These are phyloP conservation scores for Drosophila greeni DNA, from an alignment of 2,888 invertebrate species.

Conservation along the genomic window DNA sequence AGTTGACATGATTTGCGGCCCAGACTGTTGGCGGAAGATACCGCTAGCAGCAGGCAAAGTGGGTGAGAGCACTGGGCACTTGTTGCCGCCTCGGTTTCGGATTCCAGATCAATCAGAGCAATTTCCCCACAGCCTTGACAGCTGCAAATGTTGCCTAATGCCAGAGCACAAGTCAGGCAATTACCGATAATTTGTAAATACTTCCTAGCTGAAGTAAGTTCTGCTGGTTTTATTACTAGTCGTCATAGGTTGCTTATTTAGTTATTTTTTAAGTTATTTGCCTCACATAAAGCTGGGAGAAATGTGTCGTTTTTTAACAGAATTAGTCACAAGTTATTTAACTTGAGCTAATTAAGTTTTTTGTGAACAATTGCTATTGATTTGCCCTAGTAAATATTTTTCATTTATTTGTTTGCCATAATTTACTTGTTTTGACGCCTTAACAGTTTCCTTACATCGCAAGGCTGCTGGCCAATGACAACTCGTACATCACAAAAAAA, in stretches of 20 bases:
- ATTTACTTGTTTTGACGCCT: background rate
- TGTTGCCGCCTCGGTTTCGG: conserved; percentile 1
- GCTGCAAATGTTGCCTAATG: conserved; percentile 15
- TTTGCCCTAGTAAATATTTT: background rate
- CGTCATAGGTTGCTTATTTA: background rate
- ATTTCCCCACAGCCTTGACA: conserved; percentile 12
- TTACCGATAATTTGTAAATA: conserved; percentile 1
- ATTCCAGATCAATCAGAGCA: conserved; percentile 16
- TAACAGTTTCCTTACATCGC: background rate
- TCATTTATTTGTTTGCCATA: background rate
- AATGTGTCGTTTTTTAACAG: background rate
- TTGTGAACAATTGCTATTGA: background rate
- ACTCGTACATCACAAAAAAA: background rate
- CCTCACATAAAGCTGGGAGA: background rate
- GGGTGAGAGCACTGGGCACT: conserved; percentile 12
- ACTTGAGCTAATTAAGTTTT: background rate
- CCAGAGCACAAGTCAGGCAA: background rate
- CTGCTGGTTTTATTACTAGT: background rate
- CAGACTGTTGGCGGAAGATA: conserved; percentile 25
- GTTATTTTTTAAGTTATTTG: background rate
- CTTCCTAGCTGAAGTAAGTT: background rate
- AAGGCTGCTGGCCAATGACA: conserved; percentile 4
- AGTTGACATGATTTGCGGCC: conserved; percentile 29
- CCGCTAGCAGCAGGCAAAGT: conserved; percentile 3
- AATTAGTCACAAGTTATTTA: conserved; percentile 8